Evolutionary conservation across 2,113 vertebrate species (phyloP), one percentile per base, ranked within the genome.

Genomic region (Carassius auratus): DNA sequence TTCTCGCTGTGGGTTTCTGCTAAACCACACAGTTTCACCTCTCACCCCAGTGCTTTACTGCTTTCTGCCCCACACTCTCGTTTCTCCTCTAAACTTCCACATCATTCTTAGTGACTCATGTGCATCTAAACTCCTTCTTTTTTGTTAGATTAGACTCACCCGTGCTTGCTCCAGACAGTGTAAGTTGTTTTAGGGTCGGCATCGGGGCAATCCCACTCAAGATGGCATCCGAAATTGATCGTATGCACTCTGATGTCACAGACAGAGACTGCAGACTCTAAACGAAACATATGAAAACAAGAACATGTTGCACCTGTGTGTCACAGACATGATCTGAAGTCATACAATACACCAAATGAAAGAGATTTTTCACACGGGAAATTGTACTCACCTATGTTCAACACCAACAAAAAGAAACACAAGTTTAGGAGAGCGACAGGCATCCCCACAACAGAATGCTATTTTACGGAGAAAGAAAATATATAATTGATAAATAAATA

Each of bases 171-270:
- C 90, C 92, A 91, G 45, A 94, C 94, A 0, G 89, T 93, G 86
- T 90, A 94, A 87, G 91, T 93, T 57, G 91, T 89, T 75, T 92
- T 91, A 86, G 89, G 83, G 57, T 77, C 87, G 87, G 89, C 89
- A 38, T 74, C 76, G 61, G 91, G 89, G 89, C 94, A 94, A 88
- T 89, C 87, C 94, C 94, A 94, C 88, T 84, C 88, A 90, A 95
- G 88, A 87, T 92, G 86, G 88, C 92, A 93, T 79, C 90, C 84
- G 86, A 95, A 92, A 83, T 95, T 89, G 88, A 91, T 86, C 8
- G 90, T 91, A 62, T 89, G 89, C 88, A 95, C 84, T 0, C 84
- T 82, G 4, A 89, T 88, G 79, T 87, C 86, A 83, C 94, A 94
- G 75, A 87, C 87, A 85, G 87, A 87, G 64, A 89, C 86, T n/a